These are phyloP conservation scores for Alligator sinensis DNA, from an alignment of 2,113 vertebrate genomes.

Conservation along the genomic window DNA sequence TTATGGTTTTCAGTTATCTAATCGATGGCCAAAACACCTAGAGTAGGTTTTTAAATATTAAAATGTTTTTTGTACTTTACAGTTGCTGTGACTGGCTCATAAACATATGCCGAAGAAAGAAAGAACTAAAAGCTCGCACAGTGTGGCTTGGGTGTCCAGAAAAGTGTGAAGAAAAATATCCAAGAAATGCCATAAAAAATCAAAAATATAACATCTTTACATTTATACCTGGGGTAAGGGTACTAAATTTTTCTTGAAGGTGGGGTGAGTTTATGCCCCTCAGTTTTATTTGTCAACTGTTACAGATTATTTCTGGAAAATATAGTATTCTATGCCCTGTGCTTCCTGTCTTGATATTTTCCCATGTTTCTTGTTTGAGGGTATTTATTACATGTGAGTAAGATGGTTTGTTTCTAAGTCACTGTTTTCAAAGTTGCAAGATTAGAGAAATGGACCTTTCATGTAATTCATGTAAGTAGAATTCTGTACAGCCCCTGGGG, in stretches of 20 bases:
- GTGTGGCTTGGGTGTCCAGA: constrained; percentile 98
- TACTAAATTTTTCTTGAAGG: background rate
- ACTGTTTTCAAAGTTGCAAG: background rate
- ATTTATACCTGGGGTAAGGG: constrained; percentile 97
- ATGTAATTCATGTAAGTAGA: background rate
- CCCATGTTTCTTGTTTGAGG: background rate
- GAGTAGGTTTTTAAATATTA: background rate
- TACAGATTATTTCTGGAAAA: background rate
- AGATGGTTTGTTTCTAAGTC: background rate
- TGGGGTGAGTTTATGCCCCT: background rate
- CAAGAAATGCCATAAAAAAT: constrained; percentile 96
- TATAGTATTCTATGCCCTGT: background rate
- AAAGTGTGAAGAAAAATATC: constrained; percentile 97
- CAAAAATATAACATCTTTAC: constrained; percentile 98
- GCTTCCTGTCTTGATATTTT: background rate
- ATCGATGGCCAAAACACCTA: background rate
- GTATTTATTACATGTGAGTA: background rate
- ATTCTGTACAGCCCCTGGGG: background rate
- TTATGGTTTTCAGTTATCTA: background rate
- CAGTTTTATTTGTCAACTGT: background rate
- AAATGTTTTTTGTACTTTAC: constrained; percentile 31
- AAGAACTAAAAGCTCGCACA: constrained; percentile 91
- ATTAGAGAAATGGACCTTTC: background rate
- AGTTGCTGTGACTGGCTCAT: constrained; percentile 95
- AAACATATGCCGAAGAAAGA: constrained; percentile 88